Conservation (phyloP, 2,113 vertebrate genomes). For the Ovis aries region ARS-UI_Ramb_v3.0 NC_056054.1:277321501-277322000, state of each 20-base stretch:
- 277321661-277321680: neutral
- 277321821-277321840: neutral
- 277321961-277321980: neutral
- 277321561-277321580: neutral
- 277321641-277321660: neutral
- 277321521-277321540: neutral
- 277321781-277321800: neutral
- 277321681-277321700: neutral
- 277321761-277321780: neutral
- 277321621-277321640: neutral
- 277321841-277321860: neutral
- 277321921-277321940: neutral
- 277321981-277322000: neutral
- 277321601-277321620: neutral
- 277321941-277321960: neutral
- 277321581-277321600: neutral
- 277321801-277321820: neutral
- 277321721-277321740: neutral
- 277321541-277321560: neutral
- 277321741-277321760: neutral
- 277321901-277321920: neutral
- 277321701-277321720: neutral
- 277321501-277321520: neutral
- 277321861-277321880: neutral
- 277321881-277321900: neutral